Evolutionary conservation across 64 coral and sea anemone genomes (phyloP).

Genomic region (Montipora foliosa): DNA sequence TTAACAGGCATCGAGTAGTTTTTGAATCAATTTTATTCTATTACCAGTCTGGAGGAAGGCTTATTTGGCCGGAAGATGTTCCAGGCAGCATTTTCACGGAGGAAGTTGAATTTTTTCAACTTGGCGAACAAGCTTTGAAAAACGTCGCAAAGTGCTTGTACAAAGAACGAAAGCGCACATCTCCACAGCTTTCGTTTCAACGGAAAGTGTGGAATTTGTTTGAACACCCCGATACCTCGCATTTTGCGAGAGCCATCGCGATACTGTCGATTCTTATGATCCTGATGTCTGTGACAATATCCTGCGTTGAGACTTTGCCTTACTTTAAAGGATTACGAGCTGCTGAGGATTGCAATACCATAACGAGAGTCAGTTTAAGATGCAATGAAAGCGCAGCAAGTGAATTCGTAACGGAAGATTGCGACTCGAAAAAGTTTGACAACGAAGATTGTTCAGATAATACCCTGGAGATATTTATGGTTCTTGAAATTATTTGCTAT

Average conservation of each 20-base stretch:
- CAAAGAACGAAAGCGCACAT: neutral
- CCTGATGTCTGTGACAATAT: constrained; percentile 68
- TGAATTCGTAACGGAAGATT: constrained; percentile 3
- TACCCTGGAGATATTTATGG: constrained; percentile 68
- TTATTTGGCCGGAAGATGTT: constrained; percentile 84
- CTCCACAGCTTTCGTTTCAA: constrained; percentile 52
- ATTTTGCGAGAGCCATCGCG: constrained; percentile 72
- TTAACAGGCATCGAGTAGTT: constrained; percentile 86
- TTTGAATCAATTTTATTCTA: constrained; percentile 98
- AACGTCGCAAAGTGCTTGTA: constrained; percentile 77
- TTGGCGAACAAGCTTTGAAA: constrained; percentile 83
- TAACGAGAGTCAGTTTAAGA: neutral
- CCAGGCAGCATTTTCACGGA: constrained; percentile 89
- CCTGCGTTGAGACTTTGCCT: constrained; percentile 84
- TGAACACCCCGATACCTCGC: constrained; percentile 90
- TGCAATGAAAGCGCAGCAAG: neutral
- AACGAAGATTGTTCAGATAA: constrained; percentile 40
- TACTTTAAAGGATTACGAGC: constrained; percentile 35
- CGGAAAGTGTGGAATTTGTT: constrained; percentile 88
- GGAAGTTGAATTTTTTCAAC: constrained; percentile 96
- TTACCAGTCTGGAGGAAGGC: constrained; percentile 97
- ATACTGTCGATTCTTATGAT: constrained; percentile 90
- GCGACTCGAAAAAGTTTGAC: neutral
- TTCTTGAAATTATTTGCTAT: constrained; percentile 82
- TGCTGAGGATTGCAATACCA: neutral